A percentile compares a stretch with the other conserved stretches of the same genome.
Evolutionary conservation across 2,113 vertebrate genomes (phyloP).

Genomic region (Isichthys henryi): DNA sequence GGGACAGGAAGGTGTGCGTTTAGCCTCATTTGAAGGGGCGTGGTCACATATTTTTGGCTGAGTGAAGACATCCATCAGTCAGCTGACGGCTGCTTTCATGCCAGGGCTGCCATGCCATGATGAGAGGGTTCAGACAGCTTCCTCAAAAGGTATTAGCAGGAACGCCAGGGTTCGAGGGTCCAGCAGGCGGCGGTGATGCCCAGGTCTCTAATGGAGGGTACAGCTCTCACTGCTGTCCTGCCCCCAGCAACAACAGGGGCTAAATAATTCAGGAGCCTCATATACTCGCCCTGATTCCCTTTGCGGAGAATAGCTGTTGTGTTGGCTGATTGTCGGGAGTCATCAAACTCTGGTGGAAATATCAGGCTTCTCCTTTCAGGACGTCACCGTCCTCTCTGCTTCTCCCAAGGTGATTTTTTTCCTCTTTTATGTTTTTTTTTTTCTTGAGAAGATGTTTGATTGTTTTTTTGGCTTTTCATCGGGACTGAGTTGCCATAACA

Average conservation of each 20-base stretch:
- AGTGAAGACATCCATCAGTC: not conserved
- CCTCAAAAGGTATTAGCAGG: constrained; percentile 48
- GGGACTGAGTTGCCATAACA: constrained; percentile 71
- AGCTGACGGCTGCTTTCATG: not conserved
- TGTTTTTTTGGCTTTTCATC: constrained; percentile 62
- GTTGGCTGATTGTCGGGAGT: constrained; percentile 56
- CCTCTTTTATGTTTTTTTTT: not conserved
- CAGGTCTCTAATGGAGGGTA: constrained; percentile 67
- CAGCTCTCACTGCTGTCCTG: constrained; percentile 70
- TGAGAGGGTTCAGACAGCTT: constrained; percentile 27
- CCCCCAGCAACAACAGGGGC: constrained; percentile 57
- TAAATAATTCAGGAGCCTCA: constrained; percentile 83
- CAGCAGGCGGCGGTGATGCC: constrained; percentile 52
- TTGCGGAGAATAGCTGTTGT: constrained; percentile 51
- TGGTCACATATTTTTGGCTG: not conserved
- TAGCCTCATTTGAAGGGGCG: not conserved
- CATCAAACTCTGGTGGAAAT: constrained; percentile 60
- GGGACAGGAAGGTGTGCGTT: not conserved
- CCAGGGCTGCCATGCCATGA: not conserved
- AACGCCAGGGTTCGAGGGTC: constrained; percentile 43
- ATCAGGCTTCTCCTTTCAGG: constrained; percentile 51
- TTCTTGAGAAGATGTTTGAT: constrained; percentile 44
- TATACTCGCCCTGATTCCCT: constrained; percentile 60
- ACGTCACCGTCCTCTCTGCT: constrained; percentile 37
- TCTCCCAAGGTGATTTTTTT: constrained; percentile 45